Percentiles rank a stretch among this genome's conserved stretches.
Evolutionary conservation across 2,113 vertebrate genomes (phyloP).

Genomic region (Balaenoptera acutorostrata): DNA sequence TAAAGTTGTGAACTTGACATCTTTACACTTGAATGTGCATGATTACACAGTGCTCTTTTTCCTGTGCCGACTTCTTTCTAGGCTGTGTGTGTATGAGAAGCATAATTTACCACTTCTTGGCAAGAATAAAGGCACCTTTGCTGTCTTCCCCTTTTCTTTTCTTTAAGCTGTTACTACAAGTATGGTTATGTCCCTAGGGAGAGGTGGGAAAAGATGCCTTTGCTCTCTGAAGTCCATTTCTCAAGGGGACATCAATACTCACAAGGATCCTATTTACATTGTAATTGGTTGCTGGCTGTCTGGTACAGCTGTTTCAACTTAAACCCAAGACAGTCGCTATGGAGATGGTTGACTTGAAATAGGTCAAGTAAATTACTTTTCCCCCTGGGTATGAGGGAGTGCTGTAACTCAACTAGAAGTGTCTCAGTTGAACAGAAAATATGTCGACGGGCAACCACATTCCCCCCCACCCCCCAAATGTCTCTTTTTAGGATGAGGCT

Average conservation of each 20-base stretch:
- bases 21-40: not conserved
- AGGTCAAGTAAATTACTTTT: conserved; percentile 25
- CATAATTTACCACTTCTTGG: not conserved
- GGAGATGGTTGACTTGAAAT: conserved; percentile 67
- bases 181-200: not conserved
- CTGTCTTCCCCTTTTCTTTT: not conserved
- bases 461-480: not conserved
- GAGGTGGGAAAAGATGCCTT: not conserved
- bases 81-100: not conserved
- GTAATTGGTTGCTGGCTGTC: conserved; percentile 39
- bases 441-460: not conserved
- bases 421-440: not conserved
- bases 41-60: not conserved
- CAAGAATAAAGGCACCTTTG: not conserved
- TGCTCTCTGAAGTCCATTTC: not conserved
- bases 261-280: conserved; percentile 51
- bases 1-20: not conserved
- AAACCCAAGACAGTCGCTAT: conserved; percentile 73
- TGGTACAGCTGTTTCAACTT: conserved; percentile 70
- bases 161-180: conserved; percentile 1
- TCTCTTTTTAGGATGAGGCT: not conserved
- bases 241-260: not conserved
- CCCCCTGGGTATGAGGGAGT: not conserved
- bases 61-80: not conserved
- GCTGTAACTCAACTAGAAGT: not conserved